phyloP scores from a whole-genome alignment of 2,113 vertebrate genomes.

The Microtus richardsoni region DNA sequence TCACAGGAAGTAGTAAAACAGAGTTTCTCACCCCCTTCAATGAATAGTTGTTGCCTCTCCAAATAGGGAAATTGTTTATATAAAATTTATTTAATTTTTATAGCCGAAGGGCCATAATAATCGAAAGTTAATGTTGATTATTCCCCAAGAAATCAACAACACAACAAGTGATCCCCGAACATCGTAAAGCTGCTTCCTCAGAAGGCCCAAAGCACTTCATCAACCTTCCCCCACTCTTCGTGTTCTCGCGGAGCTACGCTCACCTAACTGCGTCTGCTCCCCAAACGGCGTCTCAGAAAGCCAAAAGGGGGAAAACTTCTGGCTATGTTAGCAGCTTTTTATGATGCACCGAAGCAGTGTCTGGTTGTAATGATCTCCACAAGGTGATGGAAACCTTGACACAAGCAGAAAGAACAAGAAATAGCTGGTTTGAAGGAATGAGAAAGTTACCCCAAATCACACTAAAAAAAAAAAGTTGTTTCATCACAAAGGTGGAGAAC shows the following conservation, averaged over 20 bases:
- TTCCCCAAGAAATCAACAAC: conserved; percentile 77
- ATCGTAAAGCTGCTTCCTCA: conserved; percentile 72
- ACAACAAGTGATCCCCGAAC: conserved; percentile 72
- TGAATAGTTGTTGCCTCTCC: conserved; percentile 70
- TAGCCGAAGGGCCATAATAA: conserved; percentile 75
- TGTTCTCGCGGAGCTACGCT: conserved; percentile 57
- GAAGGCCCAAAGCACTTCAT: conserved; percentile 70
- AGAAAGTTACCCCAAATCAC: conserved; percentile 33
- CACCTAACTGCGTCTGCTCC: conserved; percentile 70
- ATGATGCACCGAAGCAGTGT: conserved; percentile 59
- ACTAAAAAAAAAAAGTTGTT: conserved; percentile 56
- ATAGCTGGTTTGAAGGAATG: conserved; percentile 32
- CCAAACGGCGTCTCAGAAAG: conserved; percentile 63
- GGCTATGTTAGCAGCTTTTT: conserved; percentile 74
- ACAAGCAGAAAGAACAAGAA: conserved; percentile 61
- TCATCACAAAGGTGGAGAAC: conserved; percentile 60
- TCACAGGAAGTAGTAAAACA: conserved; percentile 66
- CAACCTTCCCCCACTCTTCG: conserved; percentile 50
- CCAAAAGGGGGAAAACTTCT: conserved; percentile 72
- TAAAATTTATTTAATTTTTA: conserved; percentile 81
- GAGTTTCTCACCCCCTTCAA: conserved; percentile 69
- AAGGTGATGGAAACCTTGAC: conserved; percentile 64
- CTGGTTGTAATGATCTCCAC: conserved; percentile 55
- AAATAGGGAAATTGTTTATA: conserved; percentile 75
- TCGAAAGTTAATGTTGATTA: conserved; percentile 80